These are phyloP conservation scores for Drosophila quinaria DNA, from an alignment of 2,888 invertebrate species.

Conservation along the genomic window DNA sequence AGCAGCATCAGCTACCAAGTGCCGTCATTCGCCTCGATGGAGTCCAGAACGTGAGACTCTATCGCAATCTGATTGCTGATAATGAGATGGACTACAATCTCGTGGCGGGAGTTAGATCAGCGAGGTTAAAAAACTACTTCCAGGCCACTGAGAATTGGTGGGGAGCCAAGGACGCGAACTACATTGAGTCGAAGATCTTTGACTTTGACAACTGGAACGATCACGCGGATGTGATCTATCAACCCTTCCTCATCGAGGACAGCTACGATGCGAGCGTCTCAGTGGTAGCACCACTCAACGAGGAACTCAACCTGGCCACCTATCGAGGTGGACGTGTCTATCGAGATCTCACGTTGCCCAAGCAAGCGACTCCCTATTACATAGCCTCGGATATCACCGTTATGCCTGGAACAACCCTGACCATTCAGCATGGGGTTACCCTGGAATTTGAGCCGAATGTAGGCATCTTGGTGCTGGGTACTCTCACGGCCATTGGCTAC, in stretches of 20 bases:
- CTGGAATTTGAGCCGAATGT: constrained; percentile 98
- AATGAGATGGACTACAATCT: constrained; percentile 95
- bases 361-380: constrained; percentile 90
- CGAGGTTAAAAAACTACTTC: constrained; percentile 93
- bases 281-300: constrained; percentile 86
- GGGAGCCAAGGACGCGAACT: constrained; percentile 92
- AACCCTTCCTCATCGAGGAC: constrained; percentile 94
- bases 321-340: constrained; percentile 91
- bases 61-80: constrained; percentile 94
- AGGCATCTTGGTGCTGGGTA: constrained; percentile 97
- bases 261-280: constrained; percentile 92
- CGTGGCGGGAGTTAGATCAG: constrained; percentile 95
- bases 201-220: constrained; percentile 99
- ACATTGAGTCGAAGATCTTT: constrained; percentile 94
- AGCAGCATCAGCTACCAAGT: constrained; percentile 87
- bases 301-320: constrained; percentile 88
- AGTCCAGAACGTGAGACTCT: constrained; percentile 96
- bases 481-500: constrained; percentile 93
- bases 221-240: constrained; percentile 96
- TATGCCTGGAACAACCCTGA: constrained; percentile 96
- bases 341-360: constrained; percentile 89
- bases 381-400: constrained; percentile 97
- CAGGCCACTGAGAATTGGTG: constrained; percentile 98
- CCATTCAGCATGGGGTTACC: constrained; percentile 94
- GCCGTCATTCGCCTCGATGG: constrained; percentile 97